Conservation (phyloP, 2,113 vertebrate species). For the Bagarius yarrelli region DNA sequence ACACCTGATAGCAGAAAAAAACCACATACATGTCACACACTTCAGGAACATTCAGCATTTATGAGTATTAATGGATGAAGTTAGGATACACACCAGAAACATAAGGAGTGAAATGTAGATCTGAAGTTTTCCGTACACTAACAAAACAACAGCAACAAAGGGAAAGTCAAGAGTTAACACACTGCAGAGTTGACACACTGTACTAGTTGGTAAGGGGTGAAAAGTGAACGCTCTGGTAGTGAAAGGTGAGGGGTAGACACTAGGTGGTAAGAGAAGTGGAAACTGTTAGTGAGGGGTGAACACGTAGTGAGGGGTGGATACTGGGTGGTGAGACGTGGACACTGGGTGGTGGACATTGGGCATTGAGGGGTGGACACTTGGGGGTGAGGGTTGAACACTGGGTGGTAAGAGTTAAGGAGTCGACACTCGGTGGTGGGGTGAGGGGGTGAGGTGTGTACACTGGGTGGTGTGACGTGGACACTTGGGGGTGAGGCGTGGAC, state of each 20-base stretch:
- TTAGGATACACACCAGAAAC: conserved; percentile 71
- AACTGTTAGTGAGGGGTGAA: no score
- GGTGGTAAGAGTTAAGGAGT: neutral
- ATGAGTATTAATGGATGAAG: neutral
- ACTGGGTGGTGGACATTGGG: neutral
- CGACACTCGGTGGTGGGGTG: no score
- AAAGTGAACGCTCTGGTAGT: no score
- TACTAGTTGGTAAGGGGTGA: no score
- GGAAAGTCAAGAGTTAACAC: neutral
- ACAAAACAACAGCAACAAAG: neutral
- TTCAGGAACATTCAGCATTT: neutral
- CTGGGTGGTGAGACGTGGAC: no score
- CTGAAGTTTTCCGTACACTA: conserved; percentile 76
- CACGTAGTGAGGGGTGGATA: no score
- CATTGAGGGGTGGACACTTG: neutral
- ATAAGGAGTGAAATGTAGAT: conserved; percentile 68
- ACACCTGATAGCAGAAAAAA: conserved; percentile 60
- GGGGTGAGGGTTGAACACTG: neutral
- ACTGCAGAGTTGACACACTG: neutral
- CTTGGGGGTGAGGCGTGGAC: neutral
- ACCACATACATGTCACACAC: neutral
- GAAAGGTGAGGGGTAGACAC: no score
- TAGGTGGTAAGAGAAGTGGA: no score
- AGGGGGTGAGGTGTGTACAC: neutral
- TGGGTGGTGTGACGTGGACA: neutral